A percentile compares a stretch with the other conserved stretches of the same genome.
Evolutionary conservation across 2,797 vertebrate genomes (phyloP).

Genomic region (Sebastes iracundus): DNA sequence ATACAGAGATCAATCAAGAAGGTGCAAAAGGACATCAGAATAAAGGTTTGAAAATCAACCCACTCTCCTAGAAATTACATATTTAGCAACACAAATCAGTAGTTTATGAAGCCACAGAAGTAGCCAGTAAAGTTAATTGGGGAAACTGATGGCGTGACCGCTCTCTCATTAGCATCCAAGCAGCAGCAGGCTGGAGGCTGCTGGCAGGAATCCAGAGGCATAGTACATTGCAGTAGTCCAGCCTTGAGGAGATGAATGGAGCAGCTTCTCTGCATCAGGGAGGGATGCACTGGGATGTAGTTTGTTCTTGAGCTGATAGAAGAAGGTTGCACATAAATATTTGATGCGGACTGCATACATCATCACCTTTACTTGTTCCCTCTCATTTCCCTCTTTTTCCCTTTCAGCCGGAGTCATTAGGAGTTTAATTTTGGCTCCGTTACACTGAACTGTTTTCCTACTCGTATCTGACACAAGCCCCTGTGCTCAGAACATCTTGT

Average conservation of each 20-base stretch:
- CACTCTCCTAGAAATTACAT: neutral
- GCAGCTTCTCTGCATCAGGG: neutral
- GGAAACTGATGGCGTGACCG: neutral
- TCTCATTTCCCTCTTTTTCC: neutral
- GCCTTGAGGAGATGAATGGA: constrained; percentile 30
- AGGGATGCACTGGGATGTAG: neutral
- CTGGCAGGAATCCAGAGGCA: constrained; percentile 19
- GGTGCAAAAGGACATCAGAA: neutral
- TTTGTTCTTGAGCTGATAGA: constrained; percentile 2
- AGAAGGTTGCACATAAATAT: neutral
- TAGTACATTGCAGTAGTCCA: constrained; percentile 1
- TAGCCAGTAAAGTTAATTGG: neutral
- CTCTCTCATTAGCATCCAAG: constrained; percentile 33
- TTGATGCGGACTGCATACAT: neutral
- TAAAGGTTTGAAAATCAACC: neutral
- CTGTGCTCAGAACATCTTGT: neutral
- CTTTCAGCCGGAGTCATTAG: neutral
- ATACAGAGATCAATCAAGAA: neutral
- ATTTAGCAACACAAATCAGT: neutral
- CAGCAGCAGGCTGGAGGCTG: constrained; percentile 16
- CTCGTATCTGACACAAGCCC: constrained; percentile 22
- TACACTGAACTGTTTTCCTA: constrained; percentile 37
- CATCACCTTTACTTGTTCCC: neutral
- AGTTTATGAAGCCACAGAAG: neutral
- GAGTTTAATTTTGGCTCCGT: constrained; percentile 52